These are phyloP conservation scores for Urosaurus nigricauda DNA, from an alignment of 2,797 vertebrate genomes.

Conservation along the genomic window DNA sequence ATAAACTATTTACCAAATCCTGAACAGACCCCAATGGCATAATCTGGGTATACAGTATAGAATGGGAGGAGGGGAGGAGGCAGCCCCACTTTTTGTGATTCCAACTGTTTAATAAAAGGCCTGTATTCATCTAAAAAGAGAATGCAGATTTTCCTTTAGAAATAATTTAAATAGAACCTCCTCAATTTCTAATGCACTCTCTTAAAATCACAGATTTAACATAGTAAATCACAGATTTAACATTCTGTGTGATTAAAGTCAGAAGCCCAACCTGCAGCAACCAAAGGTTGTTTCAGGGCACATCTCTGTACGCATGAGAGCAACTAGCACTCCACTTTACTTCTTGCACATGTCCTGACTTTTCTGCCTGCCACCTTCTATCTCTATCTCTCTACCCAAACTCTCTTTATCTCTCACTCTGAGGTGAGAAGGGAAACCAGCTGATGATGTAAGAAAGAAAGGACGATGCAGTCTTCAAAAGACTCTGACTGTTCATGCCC, in stretches of 20 bases:
- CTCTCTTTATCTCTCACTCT: background rate
- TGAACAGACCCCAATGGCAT: background rate
- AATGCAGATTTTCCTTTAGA: background rate
- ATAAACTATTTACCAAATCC: background rate
- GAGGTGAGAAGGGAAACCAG: background rate
- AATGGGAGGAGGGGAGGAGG: background rate
- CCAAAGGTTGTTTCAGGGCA: background rate
- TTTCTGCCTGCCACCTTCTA: background rate
- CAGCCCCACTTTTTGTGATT: background rate
- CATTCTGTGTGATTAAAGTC: background rate
- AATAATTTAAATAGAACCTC: background rate
- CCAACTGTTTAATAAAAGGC: background rate
- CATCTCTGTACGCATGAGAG: background rate
- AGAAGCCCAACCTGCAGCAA: background rate
- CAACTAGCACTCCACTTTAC: background rate
- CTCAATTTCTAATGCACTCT: background rate
- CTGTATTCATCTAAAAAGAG: background rate
- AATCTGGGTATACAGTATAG: background rate
- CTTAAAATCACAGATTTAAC: background rate
- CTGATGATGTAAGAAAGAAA: background rate
- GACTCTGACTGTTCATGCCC: background rate
- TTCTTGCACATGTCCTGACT: background rate
- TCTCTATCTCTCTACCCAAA: background rate
- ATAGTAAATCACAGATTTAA: too few species aligned
- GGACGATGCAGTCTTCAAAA: background rate